These are phyloP conservation scores for Enteromius afrohamiltoni DNA, from an alignment of 2,797 vertebrate genomes.

Conservation along the genomic window DNA sequence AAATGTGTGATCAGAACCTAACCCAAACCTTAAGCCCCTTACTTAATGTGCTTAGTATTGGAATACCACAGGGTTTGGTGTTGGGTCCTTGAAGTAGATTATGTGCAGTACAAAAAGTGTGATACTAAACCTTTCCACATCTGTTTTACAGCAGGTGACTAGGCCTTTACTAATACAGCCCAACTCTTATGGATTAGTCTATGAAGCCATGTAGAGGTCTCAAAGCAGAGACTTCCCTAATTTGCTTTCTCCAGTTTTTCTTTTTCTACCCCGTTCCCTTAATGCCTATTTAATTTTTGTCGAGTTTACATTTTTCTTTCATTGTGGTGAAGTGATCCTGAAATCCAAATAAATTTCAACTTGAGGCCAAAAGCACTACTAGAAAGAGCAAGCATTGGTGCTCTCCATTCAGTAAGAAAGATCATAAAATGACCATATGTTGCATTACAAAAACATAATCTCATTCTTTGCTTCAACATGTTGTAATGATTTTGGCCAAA, in stretches of 20 bases:
- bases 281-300: neutral
- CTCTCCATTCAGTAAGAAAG: neutral
- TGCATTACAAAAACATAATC: constrained; percentile 44
- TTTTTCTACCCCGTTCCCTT: neutral
- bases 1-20: neutral
- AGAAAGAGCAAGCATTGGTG: neutral
- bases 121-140: neutral
- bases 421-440: constrained; percentile 29
- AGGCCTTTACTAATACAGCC: constrained; percentile 16
- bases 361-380: neutral
- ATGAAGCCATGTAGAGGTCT: neutral
- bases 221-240: constrained; percentile 10
- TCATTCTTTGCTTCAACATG: constrained; percentile 30
- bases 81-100: neutral
- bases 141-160: constrained; percentile 26
- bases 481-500: constrained; percentile 6
- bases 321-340: neutral
- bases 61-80: neutral
- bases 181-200: constrained; percentile 24
- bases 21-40: neutral
- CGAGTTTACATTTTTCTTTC: neutral
- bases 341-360: constrained; percentile 1
- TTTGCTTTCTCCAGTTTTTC: neutral
- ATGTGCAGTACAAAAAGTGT: neutral
- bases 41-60: neutral